phyloP scores from a whole-genome alignment of 2,797 vertebrate species.

The Apogon hyalosoma region DNA sequence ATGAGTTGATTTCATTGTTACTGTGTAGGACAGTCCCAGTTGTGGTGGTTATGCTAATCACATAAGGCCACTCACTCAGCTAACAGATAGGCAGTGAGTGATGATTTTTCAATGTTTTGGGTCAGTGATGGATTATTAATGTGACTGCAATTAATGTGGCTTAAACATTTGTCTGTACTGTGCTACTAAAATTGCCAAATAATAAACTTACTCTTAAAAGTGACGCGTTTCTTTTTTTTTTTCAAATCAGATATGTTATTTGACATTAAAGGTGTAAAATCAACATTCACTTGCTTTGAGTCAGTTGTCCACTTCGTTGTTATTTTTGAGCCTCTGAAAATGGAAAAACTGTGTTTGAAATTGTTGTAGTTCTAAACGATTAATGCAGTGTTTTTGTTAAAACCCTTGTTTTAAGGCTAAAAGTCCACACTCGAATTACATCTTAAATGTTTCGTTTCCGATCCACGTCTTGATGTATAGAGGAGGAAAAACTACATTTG shows the following conservation, averaged over 20 bases:
- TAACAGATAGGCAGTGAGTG: constrained; percentile 2
- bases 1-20: constrained; percentile 73
- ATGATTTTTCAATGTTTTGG: constrained; percentile 12
- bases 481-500: too few relatives aligned
- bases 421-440: too few relatives aligned
- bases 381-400: too few relatives aligned
- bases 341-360: too few relatives aligned
- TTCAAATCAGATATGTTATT: neutral
- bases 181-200: constrained; percentile 31
- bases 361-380: too few relatives aligned
- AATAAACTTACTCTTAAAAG: constrained; percentile 26
- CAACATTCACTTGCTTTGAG: too few relatives aligned
- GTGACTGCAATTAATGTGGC: neutral
- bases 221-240: neutral
- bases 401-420: too few relatives aligned
- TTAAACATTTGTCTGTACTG: constrained; percentile 11
- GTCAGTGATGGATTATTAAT: neutral
- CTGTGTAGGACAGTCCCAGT: constrained; percentile 68
- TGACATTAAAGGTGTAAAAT: too few relatives aligned
- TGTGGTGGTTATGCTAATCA: constrained; percentile 62
- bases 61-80: constrained; percentile 5
- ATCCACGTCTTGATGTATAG: too few relatives aligned
- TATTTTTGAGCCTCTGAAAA: too few relatives aligned
- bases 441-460: too few relatives aligned
- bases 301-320: too few relatives aligned